Conservation (phyloP, 2,113 vertebrate genomes). For the Uropsilus gracilis region DNA sequence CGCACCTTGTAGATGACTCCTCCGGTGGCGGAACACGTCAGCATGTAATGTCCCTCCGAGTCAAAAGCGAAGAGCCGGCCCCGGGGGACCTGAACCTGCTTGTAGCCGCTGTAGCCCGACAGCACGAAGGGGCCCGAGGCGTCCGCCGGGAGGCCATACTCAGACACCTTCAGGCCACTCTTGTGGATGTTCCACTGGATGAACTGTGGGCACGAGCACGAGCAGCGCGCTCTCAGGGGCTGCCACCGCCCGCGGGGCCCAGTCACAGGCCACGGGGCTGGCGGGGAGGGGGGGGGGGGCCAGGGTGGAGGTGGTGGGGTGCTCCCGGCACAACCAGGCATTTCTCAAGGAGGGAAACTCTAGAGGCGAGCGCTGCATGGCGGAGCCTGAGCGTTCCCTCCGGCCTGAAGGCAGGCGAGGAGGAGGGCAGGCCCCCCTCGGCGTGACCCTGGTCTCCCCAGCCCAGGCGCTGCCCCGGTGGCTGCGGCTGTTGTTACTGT, state of each 20-base stretch:
- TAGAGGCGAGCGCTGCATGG: background rate
- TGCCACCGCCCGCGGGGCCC: background rate
- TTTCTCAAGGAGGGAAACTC: background rate
- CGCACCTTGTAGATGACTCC: constrained; percentile 94
- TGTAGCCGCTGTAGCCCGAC: constrained; percentile 97
- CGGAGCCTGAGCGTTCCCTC: background rate
- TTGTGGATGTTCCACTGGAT: constrained; percentile 99
- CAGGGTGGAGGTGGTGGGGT: background rate
- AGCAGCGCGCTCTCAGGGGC: background rate
- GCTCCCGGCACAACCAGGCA: background rate
- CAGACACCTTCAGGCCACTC: constrained; percentile 94
- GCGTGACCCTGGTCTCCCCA: background rate
- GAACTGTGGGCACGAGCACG: constrained; percentile 87
- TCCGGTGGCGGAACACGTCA: constrained; percentile 93
- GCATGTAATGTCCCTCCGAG: constrained; percentile 95
- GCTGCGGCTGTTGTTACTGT: rapidly evolving
- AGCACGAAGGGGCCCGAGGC: constrained; percentile 96
- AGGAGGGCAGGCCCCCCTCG: rapidly evolving
- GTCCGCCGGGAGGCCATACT: constrained; percentile 91
- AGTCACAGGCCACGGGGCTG: rapidly evolving
- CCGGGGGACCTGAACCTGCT: constrained; percentile 95
- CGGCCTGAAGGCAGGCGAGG: background rate
- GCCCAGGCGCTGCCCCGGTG: background rate
- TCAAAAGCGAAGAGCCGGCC: constrained; percentile 97
- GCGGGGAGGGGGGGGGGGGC: rapidly evolving